Evolutionary conservation across 2,797 vertebrate species (phyloP), one percentile per base, ranked within the genome.

Genomic region (Gila robusta): DNA sequence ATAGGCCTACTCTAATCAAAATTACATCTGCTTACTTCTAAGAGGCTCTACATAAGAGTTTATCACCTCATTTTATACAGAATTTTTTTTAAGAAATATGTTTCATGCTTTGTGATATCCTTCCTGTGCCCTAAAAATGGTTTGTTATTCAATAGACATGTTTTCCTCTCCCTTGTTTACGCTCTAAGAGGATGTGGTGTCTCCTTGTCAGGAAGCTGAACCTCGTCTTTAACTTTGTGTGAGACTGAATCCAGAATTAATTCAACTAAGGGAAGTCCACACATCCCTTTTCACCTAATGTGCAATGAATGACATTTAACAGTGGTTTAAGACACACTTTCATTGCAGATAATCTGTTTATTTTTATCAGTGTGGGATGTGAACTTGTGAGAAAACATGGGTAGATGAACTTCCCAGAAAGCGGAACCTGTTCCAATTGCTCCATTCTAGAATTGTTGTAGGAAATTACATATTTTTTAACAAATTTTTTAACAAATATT

Each of bases 221-320:
- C 64, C 76, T 32, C 69, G 69, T 87, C 89, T 84, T 85, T 81
- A 66, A 85, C 4, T 19, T 82, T 81, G 83, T 87, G 81, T 73
- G 64, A 85, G 86, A 32, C 44, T 87, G 79, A 86, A 66, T 56
- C 86, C 49, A 89, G 72, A 86, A 64, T 7, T 37, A 79, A 83
- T 87, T 79, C 1, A 14, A 26, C 39, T 17, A 52, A 39, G 84
- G 72, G 88, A 77, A 91, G 81, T 85, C 80, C 84, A 87, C 88
- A 91, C 52, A 87, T 88, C 86, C 26, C 6, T 44, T 80, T 81
- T 86, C 78, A 84, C 81, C 67, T 82, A 86, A 87, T 86, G 79
- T 82, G 77, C 14, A 89, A 74, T 41, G 35, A 79, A 64, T 83
- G 69, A 81, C 74, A n/a, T 87, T 87, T 82, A 32, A 69, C 23